phyloP scores from a whole-genome alignment of 2,113 vertebrate genomes.

The Pterocles burchelli region DNA sequence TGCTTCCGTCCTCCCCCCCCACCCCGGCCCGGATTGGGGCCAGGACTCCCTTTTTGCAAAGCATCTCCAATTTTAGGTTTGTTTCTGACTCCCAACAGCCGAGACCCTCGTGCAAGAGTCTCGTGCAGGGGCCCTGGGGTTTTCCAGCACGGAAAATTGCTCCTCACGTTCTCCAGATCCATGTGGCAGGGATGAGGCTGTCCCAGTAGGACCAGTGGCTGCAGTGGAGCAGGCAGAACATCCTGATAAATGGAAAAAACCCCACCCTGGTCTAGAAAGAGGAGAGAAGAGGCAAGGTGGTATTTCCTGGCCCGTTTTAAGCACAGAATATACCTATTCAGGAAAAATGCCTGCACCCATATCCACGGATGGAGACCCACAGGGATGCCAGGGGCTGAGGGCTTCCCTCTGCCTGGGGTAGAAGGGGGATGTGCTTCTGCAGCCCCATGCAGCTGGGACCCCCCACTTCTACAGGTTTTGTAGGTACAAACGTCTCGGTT shows the following conservation, averaged over 20 bases:
- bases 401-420: neutral
- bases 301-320: conserved; percentile 10
- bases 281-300: neutral
- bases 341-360: neutral
- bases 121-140: neutral
- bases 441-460: neutral
- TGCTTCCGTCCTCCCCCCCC: neutral
- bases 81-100: neutral
- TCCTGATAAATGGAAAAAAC: neutral
- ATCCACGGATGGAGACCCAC: neutral
- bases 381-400: neutral
- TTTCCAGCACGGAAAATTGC: neutral
- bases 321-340: neutral
- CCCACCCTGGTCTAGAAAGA: neutral
- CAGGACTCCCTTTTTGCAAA: neutral
- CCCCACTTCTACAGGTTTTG: neutral
- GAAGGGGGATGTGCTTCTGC: neutral
- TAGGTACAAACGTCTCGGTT: neutral
- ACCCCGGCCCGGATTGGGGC: no score
- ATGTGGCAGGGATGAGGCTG: neutral
- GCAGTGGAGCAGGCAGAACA: neutral
- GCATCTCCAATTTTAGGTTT: neutral
- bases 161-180: fast-evolving
- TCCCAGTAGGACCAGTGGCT: neutral
- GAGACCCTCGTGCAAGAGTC: fast-evolving